Base-by-base conservation (phyloP, 2,888 invertebrate species). In the Elmis aenea region DNA sequence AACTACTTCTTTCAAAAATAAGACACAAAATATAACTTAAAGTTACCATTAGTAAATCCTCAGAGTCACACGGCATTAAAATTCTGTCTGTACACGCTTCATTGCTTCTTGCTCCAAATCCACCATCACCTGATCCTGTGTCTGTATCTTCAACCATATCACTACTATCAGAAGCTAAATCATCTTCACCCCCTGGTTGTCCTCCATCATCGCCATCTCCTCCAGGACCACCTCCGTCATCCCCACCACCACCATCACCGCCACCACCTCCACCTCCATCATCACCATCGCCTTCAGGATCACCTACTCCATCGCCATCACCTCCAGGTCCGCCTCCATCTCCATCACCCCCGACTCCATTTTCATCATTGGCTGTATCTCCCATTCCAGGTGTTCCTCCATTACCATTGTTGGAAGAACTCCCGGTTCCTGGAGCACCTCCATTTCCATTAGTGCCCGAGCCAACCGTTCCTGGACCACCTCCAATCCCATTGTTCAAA, bases 31-130 rank as follows among this genome's bases (percentile, higher is more conserved):
- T n/a, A n/a, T n/a, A n/a, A n/a, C n/a, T n/a, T n/a, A n/a, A 18
- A 22, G 69, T 70, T 48, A 77, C 85, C 70, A 81, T 79, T 39
- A 89, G 75, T 57, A 89, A 83, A 59, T 89, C 88, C 56, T 89
- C 89, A 34, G 83, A 81, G 57, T 89, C 87, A 53, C 89, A 89
- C 0, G 88, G 85, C 67, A 89, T 80, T 1, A 87, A 79, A 27
- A 89, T 77, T 28, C 83, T 75, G 59, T 89, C 87, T 8, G 68
- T 69, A 58, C 89, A 89, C 1, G 73, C 62, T 72, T 62, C 48
- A 66, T 68, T 22, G 12, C 22, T 9, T n/a, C 10, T 18, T 45
- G 43, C 1, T 40, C 26, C 4, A 45, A 5, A n/a, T 22, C 5
- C 34, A 6, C 47, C 50, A 28, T 48, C 45, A 2, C 40, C 46